phyloP scores from a whole-genome alignment of 2,888 invertebrate species.

The Tetropium fuscum region DNA sequence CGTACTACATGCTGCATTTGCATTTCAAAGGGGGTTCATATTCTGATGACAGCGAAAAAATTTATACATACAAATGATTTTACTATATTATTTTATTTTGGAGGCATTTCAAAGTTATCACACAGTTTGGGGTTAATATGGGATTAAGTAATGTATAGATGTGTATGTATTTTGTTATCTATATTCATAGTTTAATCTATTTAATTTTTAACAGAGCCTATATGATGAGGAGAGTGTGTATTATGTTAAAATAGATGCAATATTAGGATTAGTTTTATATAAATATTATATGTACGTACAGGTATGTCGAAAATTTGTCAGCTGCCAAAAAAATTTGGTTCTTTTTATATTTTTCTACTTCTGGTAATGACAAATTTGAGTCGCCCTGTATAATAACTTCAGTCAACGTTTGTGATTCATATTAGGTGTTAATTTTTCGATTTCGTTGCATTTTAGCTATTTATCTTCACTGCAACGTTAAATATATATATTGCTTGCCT shows the following conservation, averaged over 20 bases:
- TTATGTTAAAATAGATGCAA: slow-evolving; percentile 11
- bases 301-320: too few species aligned
- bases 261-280: slow-evolving; percentile 10
- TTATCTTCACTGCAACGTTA: background rate
- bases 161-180: slow-evolving; percentile 14
- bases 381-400: slow-evolving; percentile 10
- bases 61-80: too few species aligned
- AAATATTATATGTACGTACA: background rate
- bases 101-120: too few species aligned
- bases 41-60: too few species aligned
- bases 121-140: too few species aligned
- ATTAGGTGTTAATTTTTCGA: background rate
- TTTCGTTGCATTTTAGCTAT: background rate
- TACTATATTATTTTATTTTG: too few species aligned
- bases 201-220: background rate
- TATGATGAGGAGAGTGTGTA: background rate
- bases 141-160: slow-evolving; percentile 6
- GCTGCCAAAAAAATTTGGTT: too few species aligned
- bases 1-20: too few species aligned
- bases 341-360: too few species aligned
- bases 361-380: too few species aligned
- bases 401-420: slow-evolving; percentile 18
- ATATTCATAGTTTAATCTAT: slow-evolving; percentile 1
- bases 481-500: slow-evolving; percentile 16
- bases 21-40: too few species aligned